These are phyloP conservation scores for Autographa pulchrina DNA, from an alignment of 2,888 invertebrate genomes.

Conservation along the genomic window DNA sequence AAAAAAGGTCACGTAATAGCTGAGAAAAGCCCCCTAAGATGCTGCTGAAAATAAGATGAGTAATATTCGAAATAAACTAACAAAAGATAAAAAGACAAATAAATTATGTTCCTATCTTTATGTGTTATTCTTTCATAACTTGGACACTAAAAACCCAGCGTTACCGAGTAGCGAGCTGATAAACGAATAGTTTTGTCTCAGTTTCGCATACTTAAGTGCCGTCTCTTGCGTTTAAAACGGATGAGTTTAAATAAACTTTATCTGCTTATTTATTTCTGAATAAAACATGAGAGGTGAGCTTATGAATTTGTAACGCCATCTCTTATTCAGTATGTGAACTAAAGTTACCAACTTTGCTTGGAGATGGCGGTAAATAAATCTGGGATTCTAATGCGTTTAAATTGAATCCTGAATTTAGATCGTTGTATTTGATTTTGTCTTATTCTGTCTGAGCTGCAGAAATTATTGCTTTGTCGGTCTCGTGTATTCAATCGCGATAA, in stretches of 20 bases:
- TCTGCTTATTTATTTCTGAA: constrained; percentile 59
- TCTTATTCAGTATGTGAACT: constrained; percentile 48
- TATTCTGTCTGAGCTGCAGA: background rate
- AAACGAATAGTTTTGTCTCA: constrained; percentile 63
- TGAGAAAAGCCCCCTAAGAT: background rate
- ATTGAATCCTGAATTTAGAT: constrained; percentile 5
- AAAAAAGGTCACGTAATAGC: too few relatives aligned
- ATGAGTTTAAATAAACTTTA: constrained; percentile 61
- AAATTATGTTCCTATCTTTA: background rate
- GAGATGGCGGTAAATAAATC: constrained; percentile 47
- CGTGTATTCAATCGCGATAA: background rate
- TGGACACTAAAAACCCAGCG: constrained; percentile 34
- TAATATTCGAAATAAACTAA: too few relatives aligned
- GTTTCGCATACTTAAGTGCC: constrained; percentile 63
- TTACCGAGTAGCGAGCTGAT: constrained; percentile 57
- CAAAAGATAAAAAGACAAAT: background rate
- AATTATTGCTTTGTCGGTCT: constrained; percentile 2
- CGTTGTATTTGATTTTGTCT: background rate
- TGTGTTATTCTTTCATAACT: constrained; percentile 32
- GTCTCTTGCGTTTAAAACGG: constrained; percentile 57
- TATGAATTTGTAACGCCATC: constrained; percentile 58
- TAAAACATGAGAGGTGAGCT: constrained; percentile 54
- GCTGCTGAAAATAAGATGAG: background rate
- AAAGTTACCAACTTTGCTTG: constrained; percentile 23
- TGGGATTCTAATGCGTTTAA: constrained; percentile 18